These are phyloP conservation scores for Nicator chloris DNA, from an alignment of 2,113 vertebrate species.

Conservation along the genomic window DNA sequence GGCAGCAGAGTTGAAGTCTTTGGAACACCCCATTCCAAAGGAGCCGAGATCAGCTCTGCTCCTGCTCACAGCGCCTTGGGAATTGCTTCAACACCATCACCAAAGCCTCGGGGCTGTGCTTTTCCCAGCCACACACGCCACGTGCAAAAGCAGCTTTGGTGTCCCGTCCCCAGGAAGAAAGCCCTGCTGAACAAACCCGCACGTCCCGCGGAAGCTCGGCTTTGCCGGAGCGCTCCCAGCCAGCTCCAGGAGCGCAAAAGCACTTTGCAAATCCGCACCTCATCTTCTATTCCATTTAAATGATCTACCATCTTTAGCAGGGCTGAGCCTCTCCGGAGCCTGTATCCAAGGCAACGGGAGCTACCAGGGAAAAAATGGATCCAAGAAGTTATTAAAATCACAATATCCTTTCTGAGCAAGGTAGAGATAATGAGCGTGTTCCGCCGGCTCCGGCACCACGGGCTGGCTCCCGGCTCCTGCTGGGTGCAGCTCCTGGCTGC, in stretches of 20 bases:
- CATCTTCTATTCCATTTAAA: constrained; percentile 62
- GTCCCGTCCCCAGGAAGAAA: neutral
- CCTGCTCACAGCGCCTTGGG: neutral
- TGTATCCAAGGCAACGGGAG: constrained; percentile 64
- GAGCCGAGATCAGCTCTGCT: neutral
- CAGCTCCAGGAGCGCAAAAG: neutral
- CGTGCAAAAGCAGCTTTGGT: neutral
- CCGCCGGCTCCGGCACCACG: neutral
- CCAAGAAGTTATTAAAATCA: constrained; percentile 65
- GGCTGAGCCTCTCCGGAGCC: constrained; percentile 63
- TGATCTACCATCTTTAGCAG: constrained; percentile 65
- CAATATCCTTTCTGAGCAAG: constrained; percentile 56
- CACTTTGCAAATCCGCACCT: constrained; percentile 54
- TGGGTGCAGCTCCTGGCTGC: constrained; percentile 32
- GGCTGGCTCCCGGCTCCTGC: constrained; percentile 14
- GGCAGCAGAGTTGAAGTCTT: neutral
- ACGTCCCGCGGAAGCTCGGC: neutral
- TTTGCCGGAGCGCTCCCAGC: neutral
- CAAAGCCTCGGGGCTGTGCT: neutral
- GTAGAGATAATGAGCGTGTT: constrained; percentile 38
- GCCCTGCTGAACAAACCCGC: neutral
- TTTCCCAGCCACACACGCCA: neutral
- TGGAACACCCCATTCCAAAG: neutral
- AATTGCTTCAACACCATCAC: rapidly evolving
- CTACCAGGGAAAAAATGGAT: constrained; percentile 50